Evolutionary conservation across 2,113 vertebrate species (phyloP), one percentile per base, ranked within the genome.

Genomic region (Phyllostomus discolor): DNA sequence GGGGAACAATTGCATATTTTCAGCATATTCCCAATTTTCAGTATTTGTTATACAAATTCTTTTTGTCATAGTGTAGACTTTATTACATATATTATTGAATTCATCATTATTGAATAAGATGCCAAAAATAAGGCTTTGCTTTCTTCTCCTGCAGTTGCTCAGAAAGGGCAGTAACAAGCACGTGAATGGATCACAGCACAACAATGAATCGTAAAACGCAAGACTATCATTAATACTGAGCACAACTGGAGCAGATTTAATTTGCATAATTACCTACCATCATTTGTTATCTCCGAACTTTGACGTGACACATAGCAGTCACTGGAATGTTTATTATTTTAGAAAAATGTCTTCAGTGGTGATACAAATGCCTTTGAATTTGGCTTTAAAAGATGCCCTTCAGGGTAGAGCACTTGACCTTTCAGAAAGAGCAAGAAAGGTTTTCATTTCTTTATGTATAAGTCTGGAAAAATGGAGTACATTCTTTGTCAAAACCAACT

Each of bases 261-360:
- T 97, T 90, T 95, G 43, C 67, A 79, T 86, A 90, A 88, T 92
- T 75, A 92, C 38, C 79, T 62, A 46, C 59, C 69, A 43, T 76
- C 31, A 38, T 80, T 79, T 94, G 82, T 73, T 90, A 52, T 72
- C 66, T 95, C 52, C 43, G 46, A 94, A 92, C 52, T 76, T 73
- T 83, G 70, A 89, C 33, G 26, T 92, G 66, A 70, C 41, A 83
- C 43, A 82, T 41, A 95, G 66, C 41, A 95, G 41, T 72, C 69
- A 8, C 10, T 52, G 43, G 20, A 81, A 81, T 94, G 8, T 46
- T 50, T 46, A 50, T 70, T 88, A 52, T 90, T 72, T 88, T 85
- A 88, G 43, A 46, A 90, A 83, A 92, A 46, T 82, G 31, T n/a
- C 57, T 80, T 95, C 54, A 62, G 11, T 4, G 10, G 10, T 76